Evolutionary conservation across 2,888 invertebrate species (phyloP).

Genomic region (Eristalinus aeneus): DNA sequence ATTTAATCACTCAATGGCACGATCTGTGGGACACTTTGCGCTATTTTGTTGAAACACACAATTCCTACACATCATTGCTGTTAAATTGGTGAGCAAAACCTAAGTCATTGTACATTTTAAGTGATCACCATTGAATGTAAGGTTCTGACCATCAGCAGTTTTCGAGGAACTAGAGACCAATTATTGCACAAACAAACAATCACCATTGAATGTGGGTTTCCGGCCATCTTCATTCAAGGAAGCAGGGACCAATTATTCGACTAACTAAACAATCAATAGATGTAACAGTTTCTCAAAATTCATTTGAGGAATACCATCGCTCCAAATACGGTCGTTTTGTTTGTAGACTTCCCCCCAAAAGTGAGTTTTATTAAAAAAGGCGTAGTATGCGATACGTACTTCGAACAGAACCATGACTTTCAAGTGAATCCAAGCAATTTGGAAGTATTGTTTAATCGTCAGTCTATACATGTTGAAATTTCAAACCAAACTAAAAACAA

Average conservation of each 20-base stretch:
- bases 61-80: constrained; percentile 11
- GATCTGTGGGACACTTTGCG: constrained; percentile 29
- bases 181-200: constrained; percentile 36
- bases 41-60: constrained; percentile 42
- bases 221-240: constrained; percentile 43
- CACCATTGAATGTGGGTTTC: constrained; percentile 53
- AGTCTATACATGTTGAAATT: too few species aligned
- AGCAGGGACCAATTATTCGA: constrained; percentile 27
- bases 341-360: constrained; percentile 36
- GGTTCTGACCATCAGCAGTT: constrained; percentile 45
- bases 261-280: constrained; percentile 52
- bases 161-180: constrained; percentile 39
- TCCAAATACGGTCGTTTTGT: constrained; percentile 48
- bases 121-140: constrained; percentile 47
- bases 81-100: constrained; percentile 32
- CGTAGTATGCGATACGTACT: too few species aligned
- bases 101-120: constrained; percentile 46
- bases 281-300: constrained; percentile 50
- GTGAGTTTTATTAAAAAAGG: constrained; percentile 12
- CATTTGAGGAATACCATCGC: constrained; percentile 43
- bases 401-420: too few species aligned
- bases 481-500: too few species aligned
- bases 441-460: not conserved
- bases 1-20: constrained; percentile 23
- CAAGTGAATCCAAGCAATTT: not conserved